Conservation (phyloP, 2,113 vertebrate genomes). For the Alouatta palliata region DNA sequence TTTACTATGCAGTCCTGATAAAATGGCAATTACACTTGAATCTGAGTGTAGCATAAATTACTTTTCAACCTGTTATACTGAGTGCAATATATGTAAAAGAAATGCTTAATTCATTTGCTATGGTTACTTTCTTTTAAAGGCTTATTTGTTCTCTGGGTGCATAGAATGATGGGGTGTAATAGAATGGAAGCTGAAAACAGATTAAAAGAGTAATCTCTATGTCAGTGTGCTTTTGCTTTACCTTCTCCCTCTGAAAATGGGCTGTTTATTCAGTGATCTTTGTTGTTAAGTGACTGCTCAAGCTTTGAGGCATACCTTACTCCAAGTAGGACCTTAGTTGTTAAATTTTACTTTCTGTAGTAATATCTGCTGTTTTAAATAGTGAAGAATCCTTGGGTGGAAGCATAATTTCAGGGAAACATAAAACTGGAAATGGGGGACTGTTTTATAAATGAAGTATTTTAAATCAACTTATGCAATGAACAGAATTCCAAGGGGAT, state of each 20-base stretch:
- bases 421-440: not conserved
- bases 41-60: slow-evolving; percentile 21
- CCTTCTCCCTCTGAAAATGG: not conserved
- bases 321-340: not conserved
- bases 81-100: slow-evolving; percentile 46
- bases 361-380: not conserved
- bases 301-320: not conserved
- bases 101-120: slow-evolving; percentile 62
- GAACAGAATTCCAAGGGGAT: not conserved
- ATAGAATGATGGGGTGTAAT: not conserved
- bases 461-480: not conserved
- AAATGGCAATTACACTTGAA: slow-evolving; percentile 60
- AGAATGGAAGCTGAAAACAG: not conserved
- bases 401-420: not conserved
- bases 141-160: slow-evolving; percentile 42
- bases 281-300: not conserved
- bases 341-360: not conserved
- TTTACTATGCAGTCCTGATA: not conserved
- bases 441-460: not conserved
- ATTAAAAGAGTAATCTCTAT: not conserved
- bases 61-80: slow-evolving; percentile 16
- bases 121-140: slow-evolving; percentile 51
- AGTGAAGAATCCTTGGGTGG: not conserved
- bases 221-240: not conserved
- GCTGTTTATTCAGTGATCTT: not conserved